Base-by-base conservation (phyloP, 37 sponge, comb jelly and placozoan species). In the Chondrilla cf. caribensis region DNA sequence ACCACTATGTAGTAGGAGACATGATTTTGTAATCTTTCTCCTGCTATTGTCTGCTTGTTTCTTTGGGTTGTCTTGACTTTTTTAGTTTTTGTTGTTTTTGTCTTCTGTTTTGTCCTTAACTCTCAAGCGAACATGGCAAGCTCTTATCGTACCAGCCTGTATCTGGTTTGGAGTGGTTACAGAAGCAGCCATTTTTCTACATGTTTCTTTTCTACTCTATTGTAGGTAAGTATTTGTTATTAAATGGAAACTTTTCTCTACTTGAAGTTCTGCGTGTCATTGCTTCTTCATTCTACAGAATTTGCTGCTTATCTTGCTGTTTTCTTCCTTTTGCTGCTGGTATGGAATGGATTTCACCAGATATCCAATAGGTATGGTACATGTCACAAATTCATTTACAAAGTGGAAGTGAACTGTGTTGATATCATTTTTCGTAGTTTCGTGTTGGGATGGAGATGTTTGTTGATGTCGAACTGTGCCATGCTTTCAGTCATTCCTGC, bases 381-480 rank as follows among this genome's bases (percentile, higher is more conserved):
- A 35, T 32, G 72, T 31, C 21, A 3, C 31, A 38, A 22, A 33
- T 32, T 32, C 3, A 25, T 33, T 42, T 6, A 68, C 31, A 3
- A 9, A 19, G 31, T 1, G 17, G n/a, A 75, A 60, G 71, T n/a
- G n/a, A n/a, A n/a, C n/a, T n/a, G n/a, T n/a, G n/a, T n/a, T n/a
- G n/a, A n/a, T 29, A 29, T 70, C 18, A 8, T 7, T 19, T 3
- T 39, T 3, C 24, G 41, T 38, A 42, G 41, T 18, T 37, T 43
- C 15, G 25, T 17, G 15, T 43, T 39, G 21, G 17, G 42, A 9
- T 77, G 67, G 44, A 78, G 78, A 58, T 62, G 60, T 1, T 38
- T 95, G 58, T 85, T 95, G n/a, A 47, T 95, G 37, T 89, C 93
- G 58, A 87, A 81, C 76, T 92, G 54, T 75, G 86, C 87, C 26